Percentiles rank a stretch among this genome's conserved stretches.
Evolutionary conservation across 1,140 invertebrate genomes (phyloP).

Genomic region (Heliconius nattereri): DNA sequence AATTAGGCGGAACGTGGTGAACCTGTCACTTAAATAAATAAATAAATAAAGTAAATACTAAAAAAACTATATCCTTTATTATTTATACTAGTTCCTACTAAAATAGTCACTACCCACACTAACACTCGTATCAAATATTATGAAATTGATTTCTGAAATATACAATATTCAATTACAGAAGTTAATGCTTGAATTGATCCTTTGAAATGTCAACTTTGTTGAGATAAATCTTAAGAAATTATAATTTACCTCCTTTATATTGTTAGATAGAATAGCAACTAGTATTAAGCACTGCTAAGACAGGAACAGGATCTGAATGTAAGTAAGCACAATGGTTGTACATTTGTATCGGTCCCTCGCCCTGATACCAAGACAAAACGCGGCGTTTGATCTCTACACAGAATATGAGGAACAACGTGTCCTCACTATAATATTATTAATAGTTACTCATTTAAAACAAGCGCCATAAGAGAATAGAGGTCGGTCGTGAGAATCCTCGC

Average conservation of each 20-base stretch:
- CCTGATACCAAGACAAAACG: no score
- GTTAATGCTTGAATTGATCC: conserved; percentile 22
- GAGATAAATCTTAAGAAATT: not conserved
- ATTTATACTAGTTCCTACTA: not conserved
- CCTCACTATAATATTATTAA: not conserved
- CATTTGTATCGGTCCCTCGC: no score
- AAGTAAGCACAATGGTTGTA: no score
- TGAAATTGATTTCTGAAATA: conserved; percentile 28
- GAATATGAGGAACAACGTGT: no score
- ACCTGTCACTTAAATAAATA: no score
- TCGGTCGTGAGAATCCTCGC: conserved; percentile 41
- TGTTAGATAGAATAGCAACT: no score
- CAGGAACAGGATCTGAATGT: no score
- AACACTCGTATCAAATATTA: conserved; percentile 15
- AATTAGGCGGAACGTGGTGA: no score
- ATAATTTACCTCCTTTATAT: not conserved
- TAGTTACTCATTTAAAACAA: conserved; percentile 25
- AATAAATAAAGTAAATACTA: not conserved
- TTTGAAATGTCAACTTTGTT: conserved; percentile 13
- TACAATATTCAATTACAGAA: conserved; percentile 3
- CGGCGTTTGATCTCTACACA: no score
- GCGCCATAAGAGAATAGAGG: conserved; percentile 34
- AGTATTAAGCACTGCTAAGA: not conserved
- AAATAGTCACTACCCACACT: not conserved
- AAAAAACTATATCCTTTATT: not conserved